Conservation (phyloP, 1,140 invertebrate genomes). For the Diorhabda sublineata region DNA sequence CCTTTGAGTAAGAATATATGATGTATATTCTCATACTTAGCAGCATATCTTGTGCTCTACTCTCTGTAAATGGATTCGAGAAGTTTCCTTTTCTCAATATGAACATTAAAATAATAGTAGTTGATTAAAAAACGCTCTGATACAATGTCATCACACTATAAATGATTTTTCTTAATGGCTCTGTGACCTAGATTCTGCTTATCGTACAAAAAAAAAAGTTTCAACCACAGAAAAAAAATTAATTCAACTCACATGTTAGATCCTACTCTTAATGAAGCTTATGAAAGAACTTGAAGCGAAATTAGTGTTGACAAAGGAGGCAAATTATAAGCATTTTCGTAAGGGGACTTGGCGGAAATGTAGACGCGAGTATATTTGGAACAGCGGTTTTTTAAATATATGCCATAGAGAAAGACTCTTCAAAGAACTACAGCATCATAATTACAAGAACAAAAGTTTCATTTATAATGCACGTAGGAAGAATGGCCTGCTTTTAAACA, state of each 20-base stretch:
- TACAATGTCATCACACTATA: too few relatives aligned
- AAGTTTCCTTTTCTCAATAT: too few relatives aligned
- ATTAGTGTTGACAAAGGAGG: constrained; percentile 21
- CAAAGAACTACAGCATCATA: constrained; percentile 21
- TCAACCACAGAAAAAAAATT: neutral
- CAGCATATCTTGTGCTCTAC: too few relatives aligned
- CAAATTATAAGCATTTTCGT: constrained; percentile 23
- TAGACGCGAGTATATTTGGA: constrained; percentile 16
- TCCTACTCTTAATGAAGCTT: neutral
- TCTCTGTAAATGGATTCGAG: too few relatives aligned
- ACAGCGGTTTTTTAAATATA: constrained; percentile 16
- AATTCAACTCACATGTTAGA: neutral
- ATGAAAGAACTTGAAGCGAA: constrained; percentile 13
- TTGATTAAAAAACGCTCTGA: too few relatives aligned
- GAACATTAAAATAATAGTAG: too few relatives aligned
- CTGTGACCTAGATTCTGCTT: too few relatives aligned
- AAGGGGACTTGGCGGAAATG: constrained; percentile 17
- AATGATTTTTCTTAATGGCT: too few relatives aligned
- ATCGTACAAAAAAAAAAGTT: too few relatives aligned
- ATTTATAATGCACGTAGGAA: constrained; percentile 23
- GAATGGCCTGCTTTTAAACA: neutral
- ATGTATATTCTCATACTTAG: too few relatives aligned
- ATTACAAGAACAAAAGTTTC: constrained; percentile 23
- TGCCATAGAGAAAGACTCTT: constrained; percentile 10
- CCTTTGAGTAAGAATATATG: too few relatives aligned